Evolutionary conservation across 2,113 vertebrate genomes (phyloP).

Genomic region (Mormyrus lacerda): DNA sequence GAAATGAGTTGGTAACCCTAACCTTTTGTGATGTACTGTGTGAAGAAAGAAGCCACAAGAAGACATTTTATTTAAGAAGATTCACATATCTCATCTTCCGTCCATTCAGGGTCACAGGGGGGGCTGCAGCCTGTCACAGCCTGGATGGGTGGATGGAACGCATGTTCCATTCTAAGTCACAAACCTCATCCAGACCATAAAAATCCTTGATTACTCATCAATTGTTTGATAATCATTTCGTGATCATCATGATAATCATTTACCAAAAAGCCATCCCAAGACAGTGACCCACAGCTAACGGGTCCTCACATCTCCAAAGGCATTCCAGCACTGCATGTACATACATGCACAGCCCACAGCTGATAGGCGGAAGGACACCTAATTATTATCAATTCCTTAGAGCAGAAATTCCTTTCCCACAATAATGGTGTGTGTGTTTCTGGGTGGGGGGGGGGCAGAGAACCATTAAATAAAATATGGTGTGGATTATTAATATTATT

Average conservation of each 20-base stretch:
- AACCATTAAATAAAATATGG: neutral
- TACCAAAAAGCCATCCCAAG: neutral
- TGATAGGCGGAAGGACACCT: neutral
- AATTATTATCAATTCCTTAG: neutral
- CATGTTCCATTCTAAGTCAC: neutral
- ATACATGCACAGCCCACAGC: neutral
- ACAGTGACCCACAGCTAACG: neutral
- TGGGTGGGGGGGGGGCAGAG: neutral
- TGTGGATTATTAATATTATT: neutral
- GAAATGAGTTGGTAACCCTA: neutral
- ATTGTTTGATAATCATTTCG: neutral
- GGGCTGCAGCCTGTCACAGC: neutral
- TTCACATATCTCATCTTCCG: neutral
- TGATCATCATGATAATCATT: neutral
- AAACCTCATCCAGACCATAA: neutral
- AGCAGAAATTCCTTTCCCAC: neutral
- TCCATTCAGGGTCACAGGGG: neutral
- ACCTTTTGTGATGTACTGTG: neutral
- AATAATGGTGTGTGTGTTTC: neutral
- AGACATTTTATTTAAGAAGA: conserved; percentile 4
- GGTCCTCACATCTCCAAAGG: neutral
- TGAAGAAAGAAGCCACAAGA: neutral
- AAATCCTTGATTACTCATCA: neutral
- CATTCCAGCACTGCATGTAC: neutral
- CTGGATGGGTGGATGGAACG: neutral